Base-by-base conservation (phyloP, 2,888 invertebrate species). In the Acholoe squamosa region DNA sequence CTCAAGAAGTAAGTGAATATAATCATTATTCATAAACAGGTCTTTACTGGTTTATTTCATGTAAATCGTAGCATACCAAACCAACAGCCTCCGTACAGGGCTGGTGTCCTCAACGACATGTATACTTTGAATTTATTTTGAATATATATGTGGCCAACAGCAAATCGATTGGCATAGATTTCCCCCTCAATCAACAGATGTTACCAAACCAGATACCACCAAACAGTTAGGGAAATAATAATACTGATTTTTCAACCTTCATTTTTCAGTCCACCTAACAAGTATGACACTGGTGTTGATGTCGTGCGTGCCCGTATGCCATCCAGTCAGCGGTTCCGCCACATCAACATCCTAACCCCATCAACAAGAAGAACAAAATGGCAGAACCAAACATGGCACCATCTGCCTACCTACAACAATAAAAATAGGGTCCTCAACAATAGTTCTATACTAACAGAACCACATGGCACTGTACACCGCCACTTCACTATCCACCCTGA, bases 341-440 rank as follows among this genome's bases (percentile, higher is more conserved):
- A 92, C 89, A 90, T 95, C 51, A 93, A 94, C 19, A 93, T 95
- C 34, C 93, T 95, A 51, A 93, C 94, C 3, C 94, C 94, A 0
- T 80, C 92, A 31, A 94, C 94, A 10, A 92, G 95, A 1, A 92
- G 92, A n/a, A 94, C 94, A 61, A 93, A 94, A 61, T 95, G 94
- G 94, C 94, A 94, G 94, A 93, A 95, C 91, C 94, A 94, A 56
- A 95, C 95, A 7, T 95, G 95, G 95, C 95, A 95, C 91, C 95
- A 95, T 90, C 93, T 95, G 34, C 95, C 95, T 14, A 92, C 93
- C 76, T 93, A 94, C 91, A 91, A 71, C 54, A 93, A 93, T 84
- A 91, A 92, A 61, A 92, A 94, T 89, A 94, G 93, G 22, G 92
- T 91, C 61, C 93, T 94, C 92, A 92, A 92, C 92, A 92, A 92